phyloP scores from a whole-genome alignment of 2,888 invertebrate species.

The Drosophila siamana region DNA sequence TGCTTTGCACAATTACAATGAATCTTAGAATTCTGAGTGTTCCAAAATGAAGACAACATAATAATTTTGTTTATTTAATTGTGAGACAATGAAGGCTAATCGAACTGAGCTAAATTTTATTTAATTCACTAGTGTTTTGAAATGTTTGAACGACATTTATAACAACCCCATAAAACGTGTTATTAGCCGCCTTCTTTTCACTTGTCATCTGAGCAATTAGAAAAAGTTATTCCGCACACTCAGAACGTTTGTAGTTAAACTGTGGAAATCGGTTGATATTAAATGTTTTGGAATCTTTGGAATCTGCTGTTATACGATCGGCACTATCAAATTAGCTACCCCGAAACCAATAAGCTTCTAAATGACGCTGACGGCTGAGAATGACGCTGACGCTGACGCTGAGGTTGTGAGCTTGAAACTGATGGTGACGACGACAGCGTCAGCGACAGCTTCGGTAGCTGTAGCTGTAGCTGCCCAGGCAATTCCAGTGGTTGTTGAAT shows the following conservation, averaged over 20 bases:
- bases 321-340: slow-evolving; percentile 3
- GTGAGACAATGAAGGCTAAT: too few species aligned
- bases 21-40: neutral
- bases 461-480: slow-evolving; percentile 9
- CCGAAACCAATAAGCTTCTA: slow-evolving; percentile 22
- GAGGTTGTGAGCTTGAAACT: slow-evolving; percentile 17
- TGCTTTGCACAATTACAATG: too few species aligned
- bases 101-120: too few species aligned
- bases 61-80: too few species aligned
- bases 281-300: neutral
- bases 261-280: neutral
- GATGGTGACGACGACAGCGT: neutral
- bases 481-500: slow-evolving; percentile 20
- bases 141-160: too few species aligned
- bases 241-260: neutral
- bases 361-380: slow-evolving; percentile 13
- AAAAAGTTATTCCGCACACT: too few species aligned
- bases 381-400: neutral
- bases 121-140: too few species aligned
- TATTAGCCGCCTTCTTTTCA: too few species aligned
- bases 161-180: too few species aligned
- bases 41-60: neutral
- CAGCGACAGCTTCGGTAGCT: neutral
- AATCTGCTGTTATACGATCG: neutral
- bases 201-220: too few species aligned